Base-by-base conservation (phyloP, 1,140 invertebrate species). In the Paramacrobiotus metropolitanus region DNA sequence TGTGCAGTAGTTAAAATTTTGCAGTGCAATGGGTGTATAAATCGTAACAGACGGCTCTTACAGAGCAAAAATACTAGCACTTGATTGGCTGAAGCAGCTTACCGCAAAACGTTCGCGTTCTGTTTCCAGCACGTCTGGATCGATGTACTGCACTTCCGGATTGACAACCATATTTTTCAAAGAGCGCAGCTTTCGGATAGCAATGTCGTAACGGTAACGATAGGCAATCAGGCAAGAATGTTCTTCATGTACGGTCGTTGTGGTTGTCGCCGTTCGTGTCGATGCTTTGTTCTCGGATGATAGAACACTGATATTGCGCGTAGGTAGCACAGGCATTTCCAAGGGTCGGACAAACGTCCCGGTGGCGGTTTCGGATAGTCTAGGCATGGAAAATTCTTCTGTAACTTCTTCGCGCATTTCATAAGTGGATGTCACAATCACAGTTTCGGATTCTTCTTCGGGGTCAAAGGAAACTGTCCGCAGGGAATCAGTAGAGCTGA, bases 51-150 rank as follows among this genome's bases (percentile, higher is more conserved):
- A n/a, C n/a, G n/a, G n/a, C 34, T n/a, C 34, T 9, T 40, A 40
- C 9, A 40, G 9, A 9, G 9, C n/a, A 40, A 9, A n/a, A 9
- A n/a, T 9, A 40, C 34, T 40, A 40, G 9, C 9, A 40, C 34
- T 9, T 40, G 9, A 40, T n/a, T 40, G 9, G 9, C 9, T n/a
- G 34, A 40, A 24, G 24, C 28, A 20, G 28, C 48, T 55, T 55
- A 55, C 48, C 15, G 48, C 48, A 55, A 55, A 55, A 20, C 48
- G 15, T 20, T 55, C 48, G 48, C 48, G 48, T 24, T 55, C 48
- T 15, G 15, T 15, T 15, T 55, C 48, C 15, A 55, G 48, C 9
- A 55, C 28, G 9, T 55, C 48, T 55, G 48, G 48, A 55, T 55
- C 48, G 48, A 55, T 55, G 24, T 55, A 24, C 28, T 55, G 48